These are phyloP conservation scores for Apodemus speciosus DNA, from an alignment of 2,113 vertebrate genomes.

Conservation along the genomic window DNA sequence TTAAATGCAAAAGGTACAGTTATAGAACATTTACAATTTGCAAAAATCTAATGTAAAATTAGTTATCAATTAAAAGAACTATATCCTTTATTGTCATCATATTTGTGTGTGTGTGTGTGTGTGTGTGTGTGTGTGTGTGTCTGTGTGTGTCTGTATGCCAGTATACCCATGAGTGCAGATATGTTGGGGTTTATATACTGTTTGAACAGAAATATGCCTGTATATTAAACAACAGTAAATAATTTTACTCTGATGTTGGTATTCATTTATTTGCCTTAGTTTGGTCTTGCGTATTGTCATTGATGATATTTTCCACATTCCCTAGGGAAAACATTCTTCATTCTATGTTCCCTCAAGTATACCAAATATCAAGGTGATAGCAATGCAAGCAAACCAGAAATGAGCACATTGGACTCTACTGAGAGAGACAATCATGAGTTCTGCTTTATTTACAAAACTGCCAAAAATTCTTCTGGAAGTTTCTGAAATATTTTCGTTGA, in stretches of 20 bases:
- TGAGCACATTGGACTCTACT: background rate
- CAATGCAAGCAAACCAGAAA: background rate
- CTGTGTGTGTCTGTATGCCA: too few relatives aligned
- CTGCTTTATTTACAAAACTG: background rate
- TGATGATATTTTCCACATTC: background rate
- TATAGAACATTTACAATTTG: background rate
- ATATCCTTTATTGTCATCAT: background rate
- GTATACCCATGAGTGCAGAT: background rate
- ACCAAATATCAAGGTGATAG: background rate
- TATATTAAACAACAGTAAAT: background rate
- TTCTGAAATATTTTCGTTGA: background rate
- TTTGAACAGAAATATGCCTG: background rate
- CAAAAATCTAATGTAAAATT: background rate
- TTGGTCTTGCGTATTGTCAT: background rate
- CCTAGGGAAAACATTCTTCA: background rate
- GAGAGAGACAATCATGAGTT: background rate
- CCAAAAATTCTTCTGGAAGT: slow-evolving; percentile 3
- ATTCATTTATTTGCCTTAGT: background rate
- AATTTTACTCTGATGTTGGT: background rate
- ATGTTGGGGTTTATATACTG: accelerated
- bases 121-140: background rate
- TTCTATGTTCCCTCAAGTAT: background rate
- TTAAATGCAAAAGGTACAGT: background rate
- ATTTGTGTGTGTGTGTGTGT: background rate
- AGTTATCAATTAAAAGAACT: background rate